Evolutionary conservation across 2,888 invertebrate species (phyloP).

Genomic region (Polietes domitor): DNA sequence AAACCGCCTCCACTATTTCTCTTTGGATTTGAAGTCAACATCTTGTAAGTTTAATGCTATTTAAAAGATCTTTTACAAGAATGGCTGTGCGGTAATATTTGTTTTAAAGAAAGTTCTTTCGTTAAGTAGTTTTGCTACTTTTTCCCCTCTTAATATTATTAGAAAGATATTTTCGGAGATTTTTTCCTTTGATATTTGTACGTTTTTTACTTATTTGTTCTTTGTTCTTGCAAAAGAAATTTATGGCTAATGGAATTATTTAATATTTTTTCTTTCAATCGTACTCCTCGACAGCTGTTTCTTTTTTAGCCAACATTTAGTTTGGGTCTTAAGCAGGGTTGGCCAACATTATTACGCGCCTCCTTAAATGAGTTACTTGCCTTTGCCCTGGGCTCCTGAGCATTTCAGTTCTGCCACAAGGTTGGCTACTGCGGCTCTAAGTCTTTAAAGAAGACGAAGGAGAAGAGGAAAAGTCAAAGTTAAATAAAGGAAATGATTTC

Average conservation of each 20-base stretch:
- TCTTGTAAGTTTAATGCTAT: constrained; percentile 34
- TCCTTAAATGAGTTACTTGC: too few species aligned
- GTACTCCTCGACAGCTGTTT: constrained; percentile 47
- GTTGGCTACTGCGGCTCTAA: constrained; percentile 35
- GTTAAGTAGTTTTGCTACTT: constrained; percentile 65
- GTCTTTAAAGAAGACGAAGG: constrained; percentile 4
- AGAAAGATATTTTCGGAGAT: constrained; percentile 45
- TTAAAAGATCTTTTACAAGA: constrained; percentile 10
- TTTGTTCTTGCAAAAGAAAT: constrained; percentile 79
- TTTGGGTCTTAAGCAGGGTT: constrained; percentile 49
- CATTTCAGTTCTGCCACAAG: background rate
- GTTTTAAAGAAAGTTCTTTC: constrained; percentile 60
- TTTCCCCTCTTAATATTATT: constrained; percentile 59
- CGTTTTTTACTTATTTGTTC: constrained; percentile 73
- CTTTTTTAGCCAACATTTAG: constrained; percentile 46
- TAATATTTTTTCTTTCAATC: constrained; percentile 70
- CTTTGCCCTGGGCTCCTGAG: constrained; percentile 36
- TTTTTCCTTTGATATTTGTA: constrained; percentile 32
- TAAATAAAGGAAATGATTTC: constrained; percentile 73
- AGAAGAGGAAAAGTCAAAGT: constrained; percentile 54
- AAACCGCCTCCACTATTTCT: background rate
- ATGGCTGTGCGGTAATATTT: constrained; percentile 46
- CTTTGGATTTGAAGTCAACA: constrained; percentile 17
- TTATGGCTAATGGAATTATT: constrained; percentile 79
- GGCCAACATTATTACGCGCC: constrained; percentile 15